phyloP scores from a whole-genome alignment of 2,113 vertebrate species.

The Scomber japonicus region DNA sequence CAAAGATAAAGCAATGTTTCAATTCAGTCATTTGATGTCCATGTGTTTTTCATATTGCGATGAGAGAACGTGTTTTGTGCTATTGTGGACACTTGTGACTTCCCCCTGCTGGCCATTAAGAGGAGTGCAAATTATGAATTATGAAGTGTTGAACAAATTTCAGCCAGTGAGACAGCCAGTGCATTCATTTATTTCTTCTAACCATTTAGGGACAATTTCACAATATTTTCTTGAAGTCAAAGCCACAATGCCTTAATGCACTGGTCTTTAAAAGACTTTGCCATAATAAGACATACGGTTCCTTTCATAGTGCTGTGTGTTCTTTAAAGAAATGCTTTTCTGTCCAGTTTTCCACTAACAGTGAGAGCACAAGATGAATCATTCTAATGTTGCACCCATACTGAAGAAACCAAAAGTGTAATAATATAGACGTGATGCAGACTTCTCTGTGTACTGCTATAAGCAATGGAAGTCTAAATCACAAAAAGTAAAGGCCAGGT shows the following conservation, averaged over 20 bases:
- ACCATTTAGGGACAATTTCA: rapidly evolving
- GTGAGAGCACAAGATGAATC: slow-evolving; percentile 67
- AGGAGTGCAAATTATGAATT: too few species aligned
- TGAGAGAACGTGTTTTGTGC: not conserved
- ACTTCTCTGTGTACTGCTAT: slow-evolving; percentile 21
- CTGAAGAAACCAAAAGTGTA: slow-evolving; percentile 59
- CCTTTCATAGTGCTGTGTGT: slow-evolving; percentile 54
- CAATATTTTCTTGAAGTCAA: slow-evolving; percentile 1
- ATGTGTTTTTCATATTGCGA: not conserved
- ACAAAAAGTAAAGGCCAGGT: not conserved
- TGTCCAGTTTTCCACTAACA: slow-evolving; percentile 65
- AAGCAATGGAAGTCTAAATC: slow-evolving; percentile 43
- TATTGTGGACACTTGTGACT: not conserved
- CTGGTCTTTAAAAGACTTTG: slow-evolving; percentile 15
- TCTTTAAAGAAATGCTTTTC: slow-evolving; percentile 58
- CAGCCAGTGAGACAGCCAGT: too few species aligned
- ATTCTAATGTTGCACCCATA: slow-evolving; percentile 60
- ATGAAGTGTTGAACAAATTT: too few species aligned
- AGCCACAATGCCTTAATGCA: not conserved
- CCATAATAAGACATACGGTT: slow-evolving; percentile 31
- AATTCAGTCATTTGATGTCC: not conserved
- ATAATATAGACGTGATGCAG: slow-evolving; percentile 57
- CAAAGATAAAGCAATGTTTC: not conserved
- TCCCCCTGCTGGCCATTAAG: too few species aligned
- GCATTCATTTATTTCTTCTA: not conserved